A percentile compares a stretch with the other conserved stretches of the same genome.
These are phyloP conservation scores for Sycophila texana DNA, from an alignment of 2,888 invertebrate genomes.

Conservation along the genomic window DNA sequence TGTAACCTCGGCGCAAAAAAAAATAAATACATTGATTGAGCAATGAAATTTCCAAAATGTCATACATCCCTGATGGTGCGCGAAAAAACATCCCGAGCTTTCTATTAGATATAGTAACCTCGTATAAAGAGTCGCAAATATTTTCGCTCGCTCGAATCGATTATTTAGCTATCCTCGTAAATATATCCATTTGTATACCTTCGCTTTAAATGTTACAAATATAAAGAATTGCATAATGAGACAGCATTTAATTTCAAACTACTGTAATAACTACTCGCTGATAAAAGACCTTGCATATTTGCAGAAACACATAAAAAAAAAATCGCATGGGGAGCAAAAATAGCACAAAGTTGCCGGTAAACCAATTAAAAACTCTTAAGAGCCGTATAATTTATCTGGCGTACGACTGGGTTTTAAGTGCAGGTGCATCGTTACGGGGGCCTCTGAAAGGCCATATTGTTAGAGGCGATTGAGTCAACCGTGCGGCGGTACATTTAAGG, in stretches of 20 bases:
- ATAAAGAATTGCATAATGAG: no score
- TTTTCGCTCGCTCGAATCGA: neutral
- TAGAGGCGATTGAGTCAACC: constrained; percentile 36
- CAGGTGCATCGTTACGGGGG: constrained; percentile 38
- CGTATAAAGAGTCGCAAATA: neutral
- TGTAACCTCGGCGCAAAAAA: constrained; percentile 20
- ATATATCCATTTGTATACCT: no score
- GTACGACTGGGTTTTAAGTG: neutral
- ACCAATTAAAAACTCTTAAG: constrained; percentile 28
- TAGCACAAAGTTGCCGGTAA: neutral
- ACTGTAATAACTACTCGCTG: no score
- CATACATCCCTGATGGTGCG: constrained; percentile 1
- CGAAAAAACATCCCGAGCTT: neutral
- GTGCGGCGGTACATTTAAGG: constrained; percentile 36
- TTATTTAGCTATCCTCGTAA: no score
- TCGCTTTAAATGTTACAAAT: no score
- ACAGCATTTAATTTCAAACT: no score
- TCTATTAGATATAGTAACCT: no score
- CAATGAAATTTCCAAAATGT: constrained; percentile 19
- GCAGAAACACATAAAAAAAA: neutral
- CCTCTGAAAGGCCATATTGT: constrained; percentile 45
- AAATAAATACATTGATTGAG: constrained; percentile 27
- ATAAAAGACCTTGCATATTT: no score
- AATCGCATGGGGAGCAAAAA: constrained; percentile 1
- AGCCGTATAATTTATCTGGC: constrained; percentile 20